Percentiles rank a stretch among this genome's conserved stretches.
phyloP scores from a whole-genome alignment of 2,797 vertebrate species.

The Acropternis orthonyx region DNA sequence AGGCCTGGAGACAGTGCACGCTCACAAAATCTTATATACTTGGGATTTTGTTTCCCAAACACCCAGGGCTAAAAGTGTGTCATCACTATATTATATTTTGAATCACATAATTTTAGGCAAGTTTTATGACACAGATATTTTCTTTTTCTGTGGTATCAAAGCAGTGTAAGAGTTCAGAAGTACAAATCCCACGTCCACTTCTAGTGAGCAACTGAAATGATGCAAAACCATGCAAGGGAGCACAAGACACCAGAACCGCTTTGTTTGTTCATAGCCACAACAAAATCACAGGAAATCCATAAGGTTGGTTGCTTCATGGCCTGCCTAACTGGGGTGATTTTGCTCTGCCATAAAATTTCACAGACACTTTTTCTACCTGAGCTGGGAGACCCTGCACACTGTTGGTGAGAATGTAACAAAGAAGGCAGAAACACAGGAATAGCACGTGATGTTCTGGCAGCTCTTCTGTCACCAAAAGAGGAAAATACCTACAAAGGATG shows the following conservation, averaged over 20 bases:
- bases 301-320: not conserved
- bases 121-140: not conserved
- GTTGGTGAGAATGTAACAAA: not conserved
- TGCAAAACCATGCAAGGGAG: not conserved
- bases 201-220: not conserved
- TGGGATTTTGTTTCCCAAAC: not conserved
- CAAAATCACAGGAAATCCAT: not conserved
- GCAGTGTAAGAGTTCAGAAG: not conserved
- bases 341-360: not conserved
- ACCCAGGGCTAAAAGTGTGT: not conserved
- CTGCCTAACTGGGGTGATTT: not conserved
- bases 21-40: not conserved
- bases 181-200: not conserved
- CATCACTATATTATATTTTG: not conserved
- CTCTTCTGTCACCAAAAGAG: not conserved
- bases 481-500: not conserved
- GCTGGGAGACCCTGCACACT: not conserved
- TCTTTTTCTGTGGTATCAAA: not conserved
- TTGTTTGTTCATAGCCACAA: not conserved
- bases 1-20: not conserved
- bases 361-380: not conserved
- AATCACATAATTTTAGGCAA: not conserved
- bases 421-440: not conserved
- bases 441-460: accelerated
- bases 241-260: not conserved